phyloP scores from a whole-genome alignment of 2,797 vertebrate species.

The Onychomys leucogaster region DNA sequence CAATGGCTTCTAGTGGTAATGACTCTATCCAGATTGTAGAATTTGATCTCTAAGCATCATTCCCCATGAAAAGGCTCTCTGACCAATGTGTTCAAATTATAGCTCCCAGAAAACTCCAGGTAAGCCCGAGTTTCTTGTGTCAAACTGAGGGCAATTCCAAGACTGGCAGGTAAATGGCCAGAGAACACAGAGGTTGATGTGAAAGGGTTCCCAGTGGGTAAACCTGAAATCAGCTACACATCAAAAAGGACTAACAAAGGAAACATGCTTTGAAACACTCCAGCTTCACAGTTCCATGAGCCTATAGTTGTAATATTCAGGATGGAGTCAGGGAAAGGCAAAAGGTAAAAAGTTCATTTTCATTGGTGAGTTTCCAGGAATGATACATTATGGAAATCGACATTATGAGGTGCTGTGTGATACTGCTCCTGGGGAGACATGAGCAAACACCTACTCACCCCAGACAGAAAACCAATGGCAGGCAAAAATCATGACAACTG shows the following conservation, averaged over 20 bases:
- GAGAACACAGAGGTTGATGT: background rate
- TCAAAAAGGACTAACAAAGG: background rate
- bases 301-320: background rate
- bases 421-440: background rate
- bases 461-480: background rate
- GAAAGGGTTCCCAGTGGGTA: background rate
- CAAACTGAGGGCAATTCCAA: background rate
- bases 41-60: background rate
- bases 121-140: background rate
- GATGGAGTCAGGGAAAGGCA: background rate
- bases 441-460: background rate
- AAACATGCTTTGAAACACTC: background rate
- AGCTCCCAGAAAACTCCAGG: background rate
- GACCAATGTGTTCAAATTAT: background rate
- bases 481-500: background rate
- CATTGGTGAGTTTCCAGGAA: background rate
- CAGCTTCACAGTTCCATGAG: background rate
- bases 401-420: background rate
- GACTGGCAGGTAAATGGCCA: background rate
- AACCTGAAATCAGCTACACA: background rate
- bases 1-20: background rate
- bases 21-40: background rate
- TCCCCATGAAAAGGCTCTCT: background rate
- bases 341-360: background rate
- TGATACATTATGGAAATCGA: background rate